These are phyloP conservation scores for Ennomos fuscantarius DNA, from an alignment of 2,888 invertebrate genomes.

Conservation along the genomic window DNA sequence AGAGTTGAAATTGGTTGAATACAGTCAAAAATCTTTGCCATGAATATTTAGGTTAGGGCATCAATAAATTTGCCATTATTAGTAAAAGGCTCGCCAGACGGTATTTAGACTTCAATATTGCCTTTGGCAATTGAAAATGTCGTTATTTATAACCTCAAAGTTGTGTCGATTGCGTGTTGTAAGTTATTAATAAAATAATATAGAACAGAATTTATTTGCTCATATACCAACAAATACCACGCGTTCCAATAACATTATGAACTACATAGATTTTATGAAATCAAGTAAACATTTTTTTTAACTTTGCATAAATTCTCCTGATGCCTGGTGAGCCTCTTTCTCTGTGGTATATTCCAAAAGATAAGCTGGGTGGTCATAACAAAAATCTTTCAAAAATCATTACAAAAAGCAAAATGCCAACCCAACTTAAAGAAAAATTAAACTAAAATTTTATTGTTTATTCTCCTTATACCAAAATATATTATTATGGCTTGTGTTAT, in stretches of 20 bases:
- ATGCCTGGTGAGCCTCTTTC: constrained; percentile 2
- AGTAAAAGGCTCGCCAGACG: constrained; percentile 2
- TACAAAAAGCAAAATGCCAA: constrained; percentile 45
- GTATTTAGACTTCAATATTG: too few relatives aligned
- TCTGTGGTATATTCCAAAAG: constrained; percentile 3
- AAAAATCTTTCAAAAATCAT: constrained; percentile 14
- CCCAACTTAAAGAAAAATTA: constrained; percentile 58
- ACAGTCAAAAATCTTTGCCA: constrained; percentile 57
- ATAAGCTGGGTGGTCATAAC: constrained; percentile 57
- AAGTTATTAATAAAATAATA: too few relatives aligned
- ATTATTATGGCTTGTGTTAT: constrained; percentile 83
- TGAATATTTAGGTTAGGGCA: constrained; percentile 49
- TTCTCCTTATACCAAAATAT: constrained; percentile 83
- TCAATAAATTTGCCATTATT: constrained; percentile 38
- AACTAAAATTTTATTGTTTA: constrained; percentile 68
- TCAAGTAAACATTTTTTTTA: too few relatives aligned
- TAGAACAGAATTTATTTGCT: too few relatives aligned
- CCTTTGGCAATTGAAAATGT: too few relatives aligned
- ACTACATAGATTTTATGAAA: too few relatives aligned
- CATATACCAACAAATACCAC: too few relatives aligned
- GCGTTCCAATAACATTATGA: too few relatives aligned
- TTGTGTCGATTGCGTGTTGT: too few relatives aligned
- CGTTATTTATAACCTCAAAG: too few relatives aligned
- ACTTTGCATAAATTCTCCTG: too few relatives aligned
- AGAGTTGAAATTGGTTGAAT: constrained; percentile 30